phyloP scores from a whole-genome alignment of 2,888 invertebrate species.

The Margaritifera margaritifera region DNA sequence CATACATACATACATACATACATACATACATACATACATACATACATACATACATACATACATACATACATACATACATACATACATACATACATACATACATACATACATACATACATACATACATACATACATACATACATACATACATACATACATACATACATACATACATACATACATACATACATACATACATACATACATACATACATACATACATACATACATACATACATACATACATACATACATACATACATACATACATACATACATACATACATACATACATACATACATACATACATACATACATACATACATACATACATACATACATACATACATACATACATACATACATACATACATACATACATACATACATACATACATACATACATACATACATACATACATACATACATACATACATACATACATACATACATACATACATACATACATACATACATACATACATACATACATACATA shows the following conservation, averaged over 20 bases:
- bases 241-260: constrained; percentile 6
- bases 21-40: constrained; percentile 10
- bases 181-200: constrained; percentile 12
- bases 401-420: neutral
- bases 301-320: constrained; percentile 10
- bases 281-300: constrained; percentile 7
- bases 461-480: neutral
- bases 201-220: too few relatives aligned
- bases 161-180: constrained; percentile 11
- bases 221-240: too few relatives aligned
- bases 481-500: too few relatives aligned
- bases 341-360: constrained; percentile 6
- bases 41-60: constrained; percentile 1
- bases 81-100: constrained; percentile 7
- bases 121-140: neutral
- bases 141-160: constrained; percentile 20
- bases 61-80: constrained; percentile 1
- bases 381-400: neutral
- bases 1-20: constrained; percentile 2
- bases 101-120: constrained; percentile 1
- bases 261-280: constrained; percentile 12
- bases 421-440: neutral
- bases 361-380: constrained; percentile 6
- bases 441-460: neutral
- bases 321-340: constrained; percentile 8